phyloP scores from a whole-genome alignment of 2,888 invertebrate genomes.

The Teleogryllus oceanicus region DNA sequence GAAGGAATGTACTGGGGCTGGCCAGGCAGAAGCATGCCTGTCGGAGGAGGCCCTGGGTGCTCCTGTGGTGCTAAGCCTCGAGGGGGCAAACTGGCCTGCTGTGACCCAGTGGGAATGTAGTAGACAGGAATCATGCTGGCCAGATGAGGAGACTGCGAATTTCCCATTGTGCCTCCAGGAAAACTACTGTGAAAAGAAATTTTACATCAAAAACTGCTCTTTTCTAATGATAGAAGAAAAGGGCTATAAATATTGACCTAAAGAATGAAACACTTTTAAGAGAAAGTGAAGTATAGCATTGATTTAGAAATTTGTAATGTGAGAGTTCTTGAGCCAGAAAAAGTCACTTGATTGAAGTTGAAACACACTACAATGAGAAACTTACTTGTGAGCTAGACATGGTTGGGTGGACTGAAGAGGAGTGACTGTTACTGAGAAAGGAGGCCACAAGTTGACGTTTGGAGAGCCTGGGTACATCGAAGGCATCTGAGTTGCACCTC shows the following conservation, averaged over 20 bases:
- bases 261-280: no score
- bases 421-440: constrained; percentile 55
- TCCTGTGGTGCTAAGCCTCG: constrained; percentile 41
- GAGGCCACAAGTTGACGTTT: constrained; percentile 58
- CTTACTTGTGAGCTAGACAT: constrained; percentile 38
- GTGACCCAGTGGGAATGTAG: constrained; percentile 53
- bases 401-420: constrained; percentile 46
- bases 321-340: not conserved
- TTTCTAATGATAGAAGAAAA: no score
- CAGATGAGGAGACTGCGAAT: constrained; percentile 28
- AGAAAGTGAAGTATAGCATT: no score
- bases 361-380: not conserved
- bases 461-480: constrained; percentile 29
- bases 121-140: constrained; percentile 50
- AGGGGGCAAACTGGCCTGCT: constrained; percentile 37
- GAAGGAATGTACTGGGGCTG: constrained; percentile 36
- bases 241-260: no score
- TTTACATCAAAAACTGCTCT: no score
- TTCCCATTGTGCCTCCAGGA: not conserved
- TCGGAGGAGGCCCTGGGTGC: constrained; percentile 40
- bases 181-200: not conserved
- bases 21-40: constrained; percentile 29
- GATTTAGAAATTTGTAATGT: no score
- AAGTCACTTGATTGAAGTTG: not conserved
- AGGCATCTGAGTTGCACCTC: constrained; percentile 19